Percentiles rank a stretch among this genome's conserved stretches.
phyloP scores from a whole-genome alignment of 2,113 vertebrate genomes.

The Prinia subflava region DNA sequence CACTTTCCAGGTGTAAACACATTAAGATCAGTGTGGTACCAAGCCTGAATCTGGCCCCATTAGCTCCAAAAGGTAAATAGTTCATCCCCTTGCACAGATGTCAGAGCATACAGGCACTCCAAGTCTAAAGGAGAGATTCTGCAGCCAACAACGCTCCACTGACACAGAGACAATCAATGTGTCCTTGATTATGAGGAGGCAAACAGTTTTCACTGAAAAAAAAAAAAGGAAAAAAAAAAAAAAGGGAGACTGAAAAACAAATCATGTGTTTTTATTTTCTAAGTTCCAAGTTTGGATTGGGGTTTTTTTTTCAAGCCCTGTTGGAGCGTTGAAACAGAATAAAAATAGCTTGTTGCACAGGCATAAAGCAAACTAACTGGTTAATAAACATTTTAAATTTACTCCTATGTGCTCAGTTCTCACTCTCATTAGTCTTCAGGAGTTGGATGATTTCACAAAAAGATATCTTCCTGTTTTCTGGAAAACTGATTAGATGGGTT shows the following conservation, averaged over 20 bases:
- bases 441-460: neutral
- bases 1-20: constrained; percentile 1
- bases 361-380: constrained; percentile 51
- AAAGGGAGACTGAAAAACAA: constrained; percentile 26
- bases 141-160: neutral
- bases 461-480: neutral
- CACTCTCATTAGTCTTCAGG: neutral
- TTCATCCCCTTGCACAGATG: neutral
- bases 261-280: constrained; percentile 58
- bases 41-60: neutral
- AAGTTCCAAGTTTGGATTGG: constrained; percentile 41
- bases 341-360: constrained; percentile 65
- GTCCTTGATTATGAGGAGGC: constrained; percentile 48
- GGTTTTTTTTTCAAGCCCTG: constrained; percentile 28
- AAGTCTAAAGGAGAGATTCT: neutral
- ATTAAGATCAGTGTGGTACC: neutral
- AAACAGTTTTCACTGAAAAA: constrained; percentile 41
- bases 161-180: constrained; percentile 27
- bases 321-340: constrained; percentile 23
- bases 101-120: neutral
- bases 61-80: neutral
- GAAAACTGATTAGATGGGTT: constrained; percentile 21
- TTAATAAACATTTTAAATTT: constrained; percentile 40
- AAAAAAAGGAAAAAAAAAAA: neutral
- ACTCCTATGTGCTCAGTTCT: neutral